phyloP scores from a whole-genome alignment of 1,140 invertebrate genomes.

The Philotrypesis tridentata region DNA sequence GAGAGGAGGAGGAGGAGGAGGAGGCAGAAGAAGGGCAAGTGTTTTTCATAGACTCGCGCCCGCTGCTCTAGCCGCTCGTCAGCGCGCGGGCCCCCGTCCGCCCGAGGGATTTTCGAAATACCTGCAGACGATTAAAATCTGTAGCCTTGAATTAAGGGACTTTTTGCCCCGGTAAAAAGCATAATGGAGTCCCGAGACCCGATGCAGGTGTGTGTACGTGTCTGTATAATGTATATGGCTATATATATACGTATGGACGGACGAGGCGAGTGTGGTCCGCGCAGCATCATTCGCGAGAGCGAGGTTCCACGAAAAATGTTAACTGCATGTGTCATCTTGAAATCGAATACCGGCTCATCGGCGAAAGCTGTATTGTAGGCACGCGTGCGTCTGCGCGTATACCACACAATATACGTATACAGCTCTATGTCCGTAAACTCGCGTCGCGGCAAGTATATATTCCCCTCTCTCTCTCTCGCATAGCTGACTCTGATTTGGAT shows the following conservation, averaged over 20 bases:
- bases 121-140: slow-evolving; percentile 21
- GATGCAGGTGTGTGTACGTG: slow-evolving; percentile 19
- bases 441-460: neutral
- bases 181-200: neutral
- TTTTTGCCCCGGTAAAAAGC: slow-evolving; percentile 35
- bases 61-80: neutral
- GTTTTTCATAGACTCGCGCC: neutral
- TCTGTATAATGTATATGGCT: neutral
- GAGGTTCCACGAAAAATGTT: slow-evolving; percentile 40
- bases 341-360: slow-evolving; percentile 30
- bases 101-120: slow-evolving; percentile 25
- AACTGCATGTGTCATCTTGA: slow-evolving; percentile 48
- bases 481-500: slow-evolving; percentile 7
- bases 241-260: neutral
- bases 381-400: neutral
- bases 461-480: neutral
- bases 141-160: slow-evolving; percentile 33
- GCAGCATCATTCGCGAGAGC: slow-evolving; percentile 13
- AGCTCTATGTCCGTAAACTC: too few species aligned
- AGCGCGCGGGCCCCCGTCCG: neutral
- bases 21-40: neutral
- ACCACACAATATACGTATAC: too few species aligned
- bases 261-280: neutral
- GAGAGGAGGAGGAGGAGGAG: too few species aligned
- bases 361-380: neutral